A percentile compares a stretch with the other conserved stretches of the same genome.
phyloP scores from a whole-genome alignment of 2,113 vertebrate genomes.

The Emberiza fucata region DNA sequence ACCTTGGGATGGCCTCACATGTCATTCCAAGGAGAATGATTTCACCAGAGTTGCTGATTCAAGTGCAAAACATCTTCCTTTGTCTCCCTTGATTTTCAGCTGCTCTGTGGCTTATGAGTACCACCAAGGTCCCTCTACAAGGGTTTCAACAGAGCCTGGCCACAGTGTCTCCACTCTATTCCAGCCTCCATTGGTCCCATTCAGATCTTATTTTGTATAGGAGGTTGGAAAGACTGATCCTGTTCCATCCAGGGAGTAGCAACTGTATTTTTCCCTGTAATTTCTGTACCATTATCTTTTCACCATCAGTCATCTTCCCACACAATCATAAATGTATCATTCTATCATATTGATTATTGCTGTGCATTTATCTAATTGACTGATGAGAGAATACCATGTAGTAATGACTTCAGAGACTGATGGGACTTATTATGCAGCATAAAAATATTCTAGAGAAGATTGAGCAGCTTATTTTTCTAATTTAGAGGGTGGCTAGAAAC shows the following conservation, averaged over 20 bases:
- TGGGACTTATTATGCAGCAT: background rate
- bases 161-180: background rate
- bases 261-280: background rate
- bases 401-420: background rate
- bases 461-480: background rate
- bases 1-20: background rate
- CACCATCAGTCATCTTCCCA: background rate
- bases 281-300: background rate
- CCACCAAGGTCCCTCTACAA: accelerated
- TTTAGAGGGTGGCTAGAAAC: background rate
- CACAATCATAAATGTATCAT: background rate
- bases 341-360: background rate
- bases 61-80: background rate
- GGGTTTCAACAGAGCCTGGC: background rate
- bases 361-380: background rate
- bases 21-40: background rate
- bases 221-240: background rate
- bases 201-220: background rate
- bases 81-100: background rate
- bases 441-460: background rate
- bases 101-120: background rate
- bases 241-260: background rate
- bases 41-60: background rate
- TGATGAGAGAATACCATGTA: background rate
- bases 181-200: background rate